These are phyloP conservation scores for Eupeodes latifasciatus DNA, from an alignment of 2,888 invertebrate genomes.

Conservation along the genomic window DNA sequence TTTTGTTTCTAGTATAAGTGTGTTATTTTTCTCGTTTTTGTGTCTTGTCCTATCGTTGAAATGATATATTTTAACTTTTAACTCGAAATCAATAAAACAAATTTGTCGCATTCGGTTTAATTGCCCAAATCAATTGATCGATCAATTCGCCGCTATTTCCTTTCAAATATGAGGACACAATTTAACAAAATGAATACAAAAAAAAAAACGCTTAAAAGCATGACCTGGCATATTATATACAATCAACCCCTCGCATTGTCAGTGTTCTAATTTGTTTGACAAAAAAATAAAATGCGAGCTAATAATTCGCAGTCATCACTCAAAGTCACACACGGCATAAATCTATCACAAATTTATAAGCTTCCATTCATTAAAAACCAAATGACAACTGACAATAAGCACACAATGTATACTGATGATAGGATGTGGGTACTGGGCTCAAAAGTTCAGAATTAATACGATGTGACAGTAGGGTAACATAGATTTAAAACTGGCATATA, in stretches of 20 bases:
- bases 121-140: constrained; percentile 10
- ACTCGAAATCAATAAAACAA: constrained; percentile 3
- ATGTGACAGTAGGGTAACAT: neutral
- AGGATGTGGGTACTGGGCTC: neutral
- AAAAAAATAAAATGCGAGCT: constrained; percentile 50
- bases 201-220: constrained; percentile 48
- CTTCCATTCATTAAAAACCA: constrained; percentile 49
- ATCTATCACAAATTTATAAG: constrained; percentile 55
- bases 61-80: too few relatives aligned
- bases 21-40: too few relatives aligned
- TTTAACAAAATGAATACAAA: neutral
- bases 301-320: constrained; percentile 67
- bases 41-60: too few relatives aligned
- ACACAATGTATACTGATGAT: neutral
- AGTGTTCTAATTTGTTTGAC: constrained; percentile 69
- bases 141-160: neutral
- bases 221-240: constrained; percentile 48
- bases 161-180: neutral
- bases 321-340: constrained; percentile 63
- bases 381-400: constrained; percentile 9
- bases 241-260: constrained; percentile 24
- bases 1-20: too few relatives aligned
- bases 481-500: neutral
- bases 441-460: constrained; percentile 28
- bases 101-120: neutral